A percentile compares a stretch with the other conserved stretches of the same genome.
Evolutionary conservation across 2,797 vertebrate species (phyloP).

Genomic region (Cetoscarus ocellatus): DNA sequence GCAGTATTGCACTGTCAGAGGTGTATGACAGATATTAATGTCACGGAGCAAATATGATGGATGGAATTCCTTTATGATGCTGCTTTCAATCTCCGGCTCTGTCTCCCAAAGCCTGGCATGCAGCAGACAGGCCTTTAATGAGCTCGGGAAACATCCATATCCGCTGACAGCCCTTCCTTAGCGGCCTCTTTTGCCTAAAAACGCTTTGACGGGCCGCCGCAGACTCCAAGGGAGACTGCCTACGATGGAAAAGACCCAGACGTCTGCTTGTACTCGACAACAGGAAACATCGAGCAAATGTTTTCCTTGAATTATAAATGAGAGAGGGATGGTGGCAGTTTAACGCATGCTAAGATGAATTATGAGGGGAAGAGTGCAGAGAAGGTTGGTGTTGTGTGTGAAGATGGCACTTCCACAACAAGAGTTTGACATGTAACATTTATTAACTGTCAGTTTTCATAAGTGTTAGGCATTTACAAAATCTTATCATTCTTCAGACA

Average conservation of each 20-base stretch:
- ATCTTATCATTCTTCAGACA: too few species aligned
- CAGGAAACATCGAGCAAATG: constrained; percentile 27
- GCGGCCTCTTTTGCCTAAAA: constrained; percentile 70
- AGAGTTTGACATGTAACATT: neutral
- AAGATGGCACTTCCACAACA: neutral
- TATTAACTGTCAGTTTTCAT: neutral
- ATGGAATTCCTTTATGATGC: constrained; percentile 82
- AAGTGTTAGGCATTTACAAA: too few species aligned
- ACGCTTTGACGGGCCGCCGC: constrained; percentile 43
- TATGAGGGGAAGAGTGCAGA: neutral
- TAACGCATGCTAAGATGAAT: neutral
- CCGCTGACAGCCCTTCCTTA: constrained; percentile 75
- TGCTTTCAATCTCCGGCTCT: constrained; percentile 74
- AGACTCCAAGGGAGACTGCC: constrained; percentile 40
- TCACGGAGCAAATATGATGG: constrained; percentile 77
- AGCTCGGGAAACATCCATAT: constrained; percentile 79
- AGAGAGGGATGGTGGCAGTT: constrained; percentile 22
- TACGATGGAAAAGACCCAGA: constrained; percentile 30
- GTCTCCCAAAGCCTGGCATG: constrained; percentile 74
- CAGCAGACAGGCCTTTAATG: constrained; percentile 80
- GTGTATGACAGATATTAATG: constrained; percentile 82
- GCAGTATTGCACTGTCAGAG: constrained; percentile 78
- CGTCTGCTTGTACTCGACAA: constrained; percentile 17
- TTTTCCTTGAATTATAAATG: constrained; percentile 40
- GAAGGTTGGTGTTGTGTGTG: neutral